A percentile compares a stretch with the other conserved stretches of the same genome.
Conservation (phyloP, 2,797 vertebrate genomes). For the Oreochromis mossambicus region DNA sequence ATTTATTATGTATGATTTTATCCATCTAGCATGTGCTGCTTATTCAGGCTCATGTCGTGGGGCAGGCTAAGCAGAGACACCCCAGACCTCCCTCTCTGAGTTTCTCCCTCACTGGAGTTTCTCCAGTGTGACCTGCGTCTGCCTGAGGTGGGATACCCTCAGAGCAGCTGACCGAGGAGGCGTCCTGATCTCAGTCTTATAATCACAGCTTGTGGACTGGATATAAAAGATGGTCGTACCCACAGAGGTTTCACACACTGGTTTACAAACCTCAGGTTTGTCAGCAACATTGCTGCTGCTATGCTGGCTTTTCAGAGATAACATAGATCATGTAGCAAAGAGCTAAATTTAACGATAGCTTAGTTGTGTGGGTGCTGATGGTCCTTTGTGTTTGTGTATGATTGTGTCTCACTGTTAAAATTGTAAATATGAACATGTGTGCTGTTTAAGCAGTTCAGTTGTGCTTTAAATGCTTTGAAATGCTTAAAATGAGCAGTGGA, state of each 20-base stretch:
- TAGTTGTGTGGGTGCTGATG: not conserved
- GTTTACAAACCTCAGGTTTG: not conserved
- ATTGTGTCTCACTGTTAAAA: not conserved
- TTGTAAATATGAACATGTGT: not conserved
- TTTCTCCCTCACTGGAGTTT: not conserved
- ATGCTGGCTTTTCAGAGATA: not conserved
- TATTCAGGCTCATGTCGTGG: not conserved
- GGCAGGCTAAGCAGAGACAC: not conserved
- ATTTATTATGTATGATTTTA: not conserved
- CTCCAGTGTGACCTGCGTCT: not conserved
- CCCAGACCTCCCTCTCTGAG: not conserved
- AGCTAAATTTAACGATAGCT: not conserved
- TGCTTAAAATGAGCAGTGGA: not conserved
- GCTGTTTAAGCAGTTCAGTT: not conserved
- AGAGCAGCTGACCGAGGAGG: not conserved
- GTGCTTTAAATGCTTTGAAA: not conserved
- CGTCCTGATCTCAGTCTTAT: not conserved
- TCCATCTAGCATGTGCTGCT: not conserved
- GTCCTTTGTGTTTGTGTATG: not conserved
- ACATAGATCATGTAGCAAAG: not conserved
- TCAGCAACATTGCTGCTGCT: not conserved
- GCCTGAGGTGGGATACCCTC: not conserved
- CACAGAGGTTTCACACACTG: accelerated
- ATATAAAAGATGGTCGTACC: not conserved
- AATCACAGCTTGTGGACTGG: not conserved